A percentile compares a stretch with the other conserved stretches of the same genome.
Evolutionary conservation across 2,113 vertebrate species (phyloP).

Genomic region (Hymenochirus boettgeri): DNA sequence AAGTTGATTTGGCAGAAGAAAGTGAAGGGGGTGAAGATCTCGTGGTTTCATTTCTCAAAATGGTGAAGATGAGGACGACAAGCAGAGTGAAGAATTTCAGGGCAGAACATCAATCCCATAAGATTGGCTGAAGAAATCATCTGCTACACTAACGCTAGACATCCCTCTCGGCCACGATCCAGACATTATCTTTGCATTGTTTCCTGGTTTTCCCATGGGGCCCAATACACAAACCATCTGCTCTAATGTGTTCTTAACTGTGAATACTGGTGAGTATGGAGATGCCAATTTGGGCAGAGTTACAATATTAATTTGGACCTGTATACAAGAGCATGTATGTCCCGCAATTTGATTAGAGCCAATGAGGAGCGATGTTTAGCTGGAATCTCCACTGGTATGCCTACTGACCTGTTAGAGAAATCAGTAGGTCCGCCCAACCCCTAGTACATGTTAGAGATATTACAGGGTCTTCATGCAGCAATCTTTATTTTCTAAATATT

Average conservation of each 20-base stretch:
- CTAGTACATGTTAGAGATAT: no score
- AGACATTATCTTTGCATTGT: neutral
- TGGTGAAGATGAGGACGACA: neutral
- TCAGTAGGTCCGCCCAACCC: no score
- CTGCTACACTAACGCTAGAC: neutral
- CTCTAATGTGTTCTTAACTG: neutral
- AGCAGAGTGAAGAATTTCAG: neutral
- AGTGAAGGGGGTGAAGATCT: neutral
- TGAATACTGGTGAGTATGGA: neutral
- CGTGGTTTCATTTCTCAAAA: constrained; percentile 13
- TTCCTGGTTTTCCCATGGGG: neutral
- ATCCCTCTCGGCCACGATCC: neutral
- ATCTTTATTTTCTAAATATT: no score
- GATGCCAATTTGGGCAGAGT: no score
- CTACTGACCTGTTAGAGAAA: no score
- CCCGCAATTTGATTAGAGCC: no score
- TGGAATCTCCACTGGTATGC: no score
- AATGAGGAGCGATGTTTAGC: no score
- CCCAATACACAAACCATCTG: neutral
- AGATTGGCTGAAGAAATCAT: neutral
- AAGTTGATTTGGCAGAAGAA: neutral
- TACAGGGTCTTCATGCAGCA: no score
- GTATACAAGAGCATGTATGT: no score
- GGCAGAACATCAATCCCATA: neutral
- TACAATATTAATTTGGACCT: no score